These are phyloP conservation scores for Vimba vimba DNA, from an alignment of 2,113 vertebrate species.

Conservation along the genomic window DNA sequence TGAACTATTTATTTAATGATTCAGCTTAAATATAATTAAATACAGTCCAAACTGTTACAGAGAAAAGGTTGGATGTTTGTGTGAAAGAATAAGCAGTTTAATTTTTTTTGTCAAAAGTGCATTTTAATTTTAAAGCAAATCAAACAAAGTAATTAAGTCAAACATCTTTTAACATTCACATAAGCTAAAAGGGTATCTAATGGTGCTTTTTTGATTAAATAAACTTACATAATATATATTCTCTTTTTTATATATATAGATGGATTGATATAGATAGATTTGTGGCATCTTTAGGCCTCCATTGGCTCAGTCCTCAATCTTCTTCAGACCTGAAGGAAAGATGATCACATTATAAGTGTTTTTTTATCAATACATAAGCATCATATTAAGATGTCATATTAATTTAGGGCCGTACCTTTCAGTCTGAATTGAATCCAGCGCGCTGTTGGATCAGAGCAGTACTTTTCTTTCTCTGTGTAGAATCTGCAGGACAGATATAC, in stretches of 20 bases:
- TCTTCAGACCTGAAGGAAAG: not conserved
- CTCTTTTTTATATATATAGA: not conserved
- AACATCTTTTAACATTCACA: not conserved
- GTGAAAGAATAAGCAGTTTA: not conserved
- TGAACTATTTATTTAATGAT: not conserved
- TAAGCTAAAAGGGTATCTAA: not conserved
- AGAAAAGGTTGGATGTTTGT: not conserved
- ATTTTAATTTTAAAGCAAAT: not conserved
- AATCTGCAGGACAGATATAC: conserved; percentile 37
- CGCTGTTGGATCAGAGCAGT: conserved; percentile 47
- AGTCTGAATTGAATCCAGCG: conserved; percentile 37
- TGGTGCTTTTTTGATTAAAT: not conserved
- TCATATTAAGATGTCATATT: not conserved
- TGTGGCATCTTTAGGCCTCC: not conserved
- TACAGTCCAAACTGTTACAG: not conserved
- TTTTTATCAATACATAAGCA: not conserved
- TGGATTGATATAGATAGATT: not conserved
- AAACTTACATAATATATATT: conserved; percentile 6
- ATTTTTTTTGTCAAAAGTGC: not conserved
- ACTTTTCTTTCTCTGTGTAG: conserved; percentile 39
- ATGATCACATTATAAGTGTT: not conserved
- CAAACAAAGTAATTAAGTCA: not conserved
- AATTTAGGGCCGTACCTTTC: conserved; percentile 25
- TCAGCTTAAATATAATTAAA: not conserved
- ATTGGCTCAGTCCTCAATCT: not conserved